These are phyloP conservation scores for Acrossocheilus fasciatus DNA, from an alignment of 2,797 vertebrate genomes.

Conservation along the genomic window DNA sequence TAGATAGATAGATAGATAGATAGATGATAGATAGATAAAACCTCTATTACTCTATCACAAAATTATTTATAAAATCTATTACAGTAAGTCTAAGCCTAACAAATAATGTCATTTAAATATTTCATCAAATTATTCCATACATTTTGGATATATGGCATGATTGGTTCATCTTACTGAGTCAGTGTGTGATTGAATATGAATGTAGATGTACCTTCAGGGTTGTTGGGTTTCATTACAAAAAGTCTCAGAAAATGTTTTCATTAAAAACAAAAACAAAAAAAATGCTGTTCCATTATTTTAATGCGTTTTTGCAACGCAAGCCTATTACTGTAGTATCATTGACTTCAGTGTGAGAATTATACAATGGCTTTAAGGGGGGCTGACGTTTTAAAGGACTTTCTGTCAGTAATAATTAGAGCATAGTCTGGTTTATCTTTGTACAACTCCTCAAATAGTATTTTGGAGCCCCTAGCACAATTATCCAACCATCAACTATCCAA, in stretches of 20 bases:
- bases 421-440: conserved; percentile 3
- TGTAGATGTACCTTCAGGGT: not conserved
- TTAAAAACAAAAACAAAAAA: not conserved
- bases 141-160: not conserved
- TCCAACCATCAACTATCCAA: not conserved
- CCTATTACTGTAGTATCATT: not conserved
- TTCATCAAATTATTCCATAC: not conserved
- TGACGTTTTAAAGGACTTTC: not conserved
- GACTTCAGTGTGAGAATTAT: not conserved
- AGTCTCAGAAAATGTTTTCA: not conserved
- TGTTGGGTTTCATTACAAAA: not conserved
- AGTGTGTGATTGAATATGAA: not conserved
- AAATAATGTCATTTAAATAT: not conserved
- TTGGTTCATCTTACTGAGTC: not conserved
- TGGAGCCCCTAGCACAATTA: not conserved
- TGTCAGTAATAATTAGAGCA: conserved; percentile 7
- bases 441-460: not conserved
- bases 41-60: not conserved
- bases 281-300: not conserved
- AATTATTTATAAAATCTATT: not conserved
- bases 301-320: not conserved
- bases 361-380: not conserved
- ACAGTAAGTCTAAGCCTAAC: not conserved
- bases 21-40: too few species aligned
- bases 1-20: too few species aligned